Conservation (phyloP, 2,888 invertebrate species). For the Apotomis capreana region DNA sequence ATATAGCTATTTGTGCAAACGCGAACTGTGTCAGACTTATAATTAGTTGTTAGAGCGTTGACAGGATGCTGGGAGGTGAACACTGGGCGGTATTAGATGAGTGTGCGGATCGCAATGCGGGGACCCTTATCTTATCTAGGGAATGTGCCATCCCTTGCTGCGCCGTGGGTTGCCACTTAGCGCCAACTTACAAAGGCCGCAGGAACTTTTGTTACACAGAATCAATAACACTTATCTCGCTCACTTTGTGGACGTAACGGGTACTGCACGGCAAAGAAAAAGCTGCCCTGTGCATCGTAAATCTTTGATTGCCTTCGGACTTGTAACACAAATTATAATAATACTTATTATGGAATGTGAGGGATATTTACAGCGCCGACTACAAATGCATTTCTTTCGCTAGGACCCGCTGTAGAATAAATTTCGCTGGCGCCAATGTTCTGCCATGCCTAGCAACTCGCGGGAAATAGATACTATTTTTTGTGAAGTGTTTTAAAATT, state of each 20-base stretch:
- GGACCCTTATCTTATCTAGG: conserved; percentile 71
- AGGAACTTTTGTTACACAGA: conserved; percentile 69
- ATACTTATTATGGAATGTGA: conserved; percentile 54
- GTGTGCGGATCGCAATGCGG: conserved; percentile 72
- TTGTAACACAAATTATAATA: conserved; percentile 52
- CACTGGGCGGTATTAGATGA: conserved; percentile 57
- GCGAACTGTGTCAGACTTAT: conserved; percentile 39
- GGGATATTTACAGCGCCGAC: conserved; percentile 51
- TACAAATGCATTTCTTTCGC: conserved; percentile 24
- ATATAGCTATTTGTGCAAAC: conserved; percentile 32
- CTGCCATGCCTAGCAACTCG: conserved; percentile 7
- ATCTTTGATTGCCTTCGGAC: conserved; percentile 55
- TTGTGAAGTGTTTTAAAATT: conserved; percentile 17
- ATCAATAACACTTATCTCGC: conserved; percentile 71
- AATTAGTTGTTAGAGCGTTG: conserved; percentile 38
- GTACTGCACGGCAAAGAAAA: conserved; percentile 56
- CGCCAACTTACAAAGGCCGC: conserved; percentile 66
- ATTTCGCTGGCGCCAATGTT: conserved; percentile 39
- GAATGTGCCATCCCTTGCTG: conserved; percentile 75
- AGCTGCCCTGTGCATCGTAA: conserved; percentile 57
- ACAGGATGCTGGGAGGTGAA: conserved; percentile 52
- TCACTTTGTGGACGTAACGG: conserved; percentile 68
- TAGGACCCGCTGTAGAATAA: conserved; percentile 38
- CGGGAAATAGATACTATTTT: conserved; percentile 25
- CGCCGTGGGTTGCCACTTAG: conserved; percentile 72